Conservation (phyloP, 2,888 invertebrate genomes). For the Sarcophaga carnaria region DNA sequence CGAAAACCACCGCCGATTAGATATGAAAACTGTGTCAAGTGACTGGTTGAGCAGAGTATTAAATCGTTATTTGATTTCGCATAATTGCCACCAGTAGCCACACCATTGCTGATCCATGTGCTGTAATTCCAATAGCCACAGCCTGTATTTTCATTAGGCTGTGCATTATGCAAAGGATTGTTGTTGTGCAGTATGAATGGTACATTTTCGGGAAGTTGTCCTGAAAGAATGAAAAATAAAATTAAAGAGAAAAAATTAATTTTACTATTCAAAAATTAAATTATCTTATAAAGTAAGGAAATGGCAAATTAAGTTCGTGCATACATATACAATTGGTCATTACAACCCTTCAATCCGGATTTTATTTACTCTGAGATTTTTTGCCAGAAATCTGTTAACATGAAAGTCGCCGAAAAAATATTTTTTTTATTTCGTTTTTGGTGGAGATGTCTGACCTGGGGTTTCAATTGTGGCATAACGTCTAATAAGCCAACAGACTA, state of each 20-base stretch:
- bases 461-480: too few species aligned
- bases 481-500: too few species aligned
- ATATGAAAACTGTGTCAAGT: conserved; percentile 85
- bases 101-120: conserved; percentile 84
- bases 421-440: too few species aligned
- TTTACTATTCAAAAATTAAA: background rate
- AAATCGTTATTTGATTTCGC: conserved; percentile 73
- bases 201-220: conserved; percentile 83
- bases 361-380: too few species aligned
- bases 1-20: conserved; percentile 80
- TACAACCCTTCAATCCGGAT: too few species aligned
- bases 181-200: conserved; percentile 82
- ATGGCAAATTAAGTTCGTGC: too few species aligned
- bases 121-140: conserved; percentile 86
- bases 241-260: background rate
- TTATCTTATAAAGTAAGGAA: too few species aligned
- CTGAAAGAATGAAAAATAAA: conserved; percentile 60
- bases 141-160: conserved; percentile 71
- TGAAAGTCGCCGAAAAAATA: too few species aligned
- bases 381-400: too few species aligned
- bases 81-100: conserved; percentile 75
- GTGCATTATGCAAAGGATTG: conserved; percentile 44
- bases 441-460: too few species aligned
- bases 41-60: conserved; percentile 83
- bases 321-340: too few species aligned